Percentiles rank a stretch among this genome's conserved stretches.
These are phyloP conservation scores for Coregonus clupeaformis DNA, from an alignment of 2,113 vertebrate species.

Conservation along the genomic window DNA sequence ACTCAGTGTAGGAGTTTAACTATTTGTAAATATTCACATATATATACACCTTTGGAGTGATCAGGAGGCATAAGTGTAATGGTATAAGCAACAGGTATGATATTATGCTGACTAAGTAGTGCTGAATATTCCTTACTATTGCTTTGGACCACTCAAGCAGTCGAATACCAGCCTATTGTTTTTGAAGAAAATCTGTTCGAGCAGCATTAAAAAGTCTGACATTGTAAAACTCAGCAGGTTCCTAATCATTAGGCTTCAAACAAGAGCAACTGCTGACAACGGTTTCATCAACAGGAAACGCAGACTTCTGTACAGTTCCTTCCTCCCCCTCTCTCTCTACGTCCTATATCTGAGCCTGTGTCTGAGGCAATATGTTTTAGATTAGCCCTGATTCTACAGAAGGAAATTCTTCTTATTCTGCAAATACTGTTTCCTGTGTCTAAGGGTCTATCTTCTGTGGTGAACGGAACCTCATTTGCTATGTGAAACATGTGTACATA, in stretches of 20 bases:
- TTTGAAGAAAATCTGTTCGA: constrained; percentile 47
- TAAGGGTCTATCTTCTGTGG: constrained; percentile 6
- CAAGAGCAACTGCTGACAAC: constrained; percentile 55
- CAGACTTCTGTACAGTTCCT: constrained; percentile 68
- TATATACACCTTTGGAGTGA: too few species aligned
- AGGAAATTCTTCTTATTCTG: constrained; percentile 43
- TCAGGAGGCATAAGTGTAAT: too few species aligned
- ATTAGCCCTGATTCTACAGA: constrained; percentile 38
- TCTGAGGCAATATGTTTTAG: constrained; percentile 45
- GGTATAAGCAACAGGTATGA: not conserved
- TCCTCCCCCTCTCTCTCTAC: constrained; percentile 41
- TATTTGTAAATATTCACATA: too few species aligned
- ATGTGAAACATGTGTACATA: constrained; percentile 3
- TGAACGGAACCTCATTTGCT: not conserved
- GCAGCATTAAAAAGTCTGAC: constrained; percentile 30
- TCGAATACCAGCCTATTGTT: constrained; percentile 37
- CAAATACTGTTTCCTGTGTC: constrained; percentile 47
- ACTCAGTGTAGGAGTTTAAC: too few species aligned
- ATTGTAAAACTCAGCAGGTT: constrained; percentile 41
- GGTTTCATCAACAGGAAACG: constrained; percentile 73
- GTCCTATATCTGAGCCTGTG: constrained; percentile 13
- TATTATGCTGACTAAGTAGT: not conserved
- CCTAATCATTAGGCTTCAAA: constrained; percentile 51
- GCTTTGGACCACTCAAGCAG: constrained; percentile 43
- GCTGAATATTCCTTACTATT: not conserved